Percentiles rank a stretch among this genome's conserved stretches.
phyloP scores from a whole-genome alignment of 2,797 vertebrate species.

The Hemitrygon akajei region DNA sequence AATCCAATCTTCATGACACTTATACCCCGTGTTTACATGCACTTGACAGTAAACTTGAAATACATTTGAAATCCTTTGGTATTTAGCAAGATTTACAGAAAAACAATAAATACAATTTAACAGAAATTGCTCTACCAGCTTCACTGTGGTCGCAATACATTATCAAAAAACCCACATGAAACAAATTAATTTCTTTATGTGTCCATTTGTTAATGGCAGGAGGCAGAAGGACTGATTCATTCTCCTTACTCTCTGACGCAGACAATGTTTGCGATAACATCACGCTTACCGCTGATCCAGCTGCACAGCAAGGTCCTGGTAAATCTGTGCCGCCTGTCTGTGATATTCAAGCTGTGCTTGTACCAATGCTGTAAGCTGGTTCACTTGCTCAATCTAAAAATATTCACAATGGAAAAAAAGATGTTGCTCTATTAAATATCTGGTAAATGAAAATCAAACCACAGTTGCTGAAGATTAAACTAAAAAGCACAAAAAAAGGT shows the following conservation, averaged over 20 bases:
- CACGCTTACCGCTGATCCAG: slow-evolving; percentile 78
- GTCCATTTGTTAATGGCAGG: not conserved
- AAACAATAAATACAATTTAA: not conserved
- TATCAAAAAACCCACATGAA: not conserved
- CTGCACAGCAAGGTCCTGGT: slow-evolving; percentile 81
- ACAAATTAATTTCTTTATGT: not conserved
- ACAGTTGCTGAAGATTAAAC: no score
- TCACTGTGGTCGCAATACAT: not conserved
- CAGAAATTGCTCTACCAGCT: not conserved
- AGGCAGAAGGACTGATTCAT: not conserved
- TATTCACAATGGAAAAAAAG: not conserved
- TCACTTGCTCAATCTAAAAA: slow-evolving; percentile 90
- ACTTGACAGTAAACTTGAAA: not conserved
- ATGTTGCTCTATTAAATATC: not conserved
- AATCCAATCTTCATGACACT: no score
- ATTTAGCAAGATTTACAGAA: not conserved
- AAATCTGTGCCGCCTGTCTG: slow-evolving; percentile 82
- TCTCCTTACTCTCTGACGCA: not conserved
- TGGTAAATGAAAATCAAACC: not conserved
- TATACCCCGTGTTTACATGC: no score
- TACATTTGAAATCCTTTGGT: not conserved
- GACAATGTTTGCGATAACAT: not conserved
- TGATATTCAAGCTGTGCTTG: slow-evolving; percentile 96
- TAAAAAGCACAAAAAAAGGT: no score
- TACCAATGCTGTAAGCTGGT: slow-evolving; percentile 86